phyloP scores from a whole-genome alignment of 2,888 invertebrate species.

The Chrysotoxum bicinctum region DNA sequence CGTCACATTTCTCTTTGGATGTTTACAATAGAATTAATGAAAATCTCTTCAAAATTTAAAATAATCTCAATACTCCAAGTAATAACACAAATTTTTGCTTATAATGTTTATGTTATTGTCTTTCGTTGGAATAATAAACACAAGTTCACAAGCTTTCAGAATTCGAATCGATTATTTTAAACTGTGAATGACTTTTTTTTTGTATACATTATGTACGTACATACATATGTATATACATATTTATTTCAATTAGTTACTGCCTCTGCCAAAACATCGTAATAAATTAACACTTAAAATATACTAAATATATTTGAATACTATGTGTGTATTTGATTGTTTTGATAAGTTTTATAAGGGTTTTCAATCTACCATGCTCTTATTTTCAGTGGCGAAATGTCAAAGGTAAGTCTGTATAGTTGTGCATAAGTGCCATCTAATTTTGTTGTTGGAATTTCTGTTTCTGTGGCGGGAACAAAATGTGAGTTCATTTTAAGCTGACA shows the following conservation, averaged over 20 bases:
- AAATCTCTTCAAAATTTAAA: neutral
- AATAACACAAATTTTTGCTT: neutral
- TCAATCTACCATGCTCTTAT: neutral
- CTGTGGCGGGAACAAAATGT: neutral
- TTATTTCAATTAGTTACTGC: constrained; percentile 35
- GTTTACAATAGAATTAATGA: constrained; percentile 15
- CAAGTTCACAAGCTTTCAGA: neutral
- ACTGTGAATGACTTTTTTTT: constrained; percentile 19
- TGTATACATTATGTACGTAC: too few relatives aligned
- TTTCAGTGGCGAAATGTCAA: constrained; percentile 44
- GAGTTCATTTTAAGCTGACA: neutral
- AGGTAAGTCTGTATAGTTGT: constrained; percentile 11
- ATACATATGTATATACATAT: too few relatives aligned
- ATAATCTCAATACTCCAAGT: neutral
- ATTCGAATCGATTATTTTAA: constrained; percentile 6
- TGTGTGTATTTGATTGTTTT: too few relatives aligned
- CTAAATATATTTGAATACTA: constrained; percentile 2
- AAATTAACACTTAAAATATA: constrained; percentile 9
- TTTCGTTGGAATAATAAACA: neutral
- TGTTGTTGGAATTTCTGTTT: neutral
- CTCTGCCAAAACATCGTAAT: constrained; percentile 4
- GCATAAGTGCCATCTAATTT: neutral
- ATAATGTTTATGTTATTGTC: constrained; percentile 26
- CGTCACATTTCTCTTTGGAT: neutral
- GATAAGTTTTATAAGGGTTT: constrained; percentile 1